These are phyloP conservation scores for Bombyx huttoni DNA, from an alignment of 2,888 invertebrate genomes.

Conservation along the genomic window DNA sequence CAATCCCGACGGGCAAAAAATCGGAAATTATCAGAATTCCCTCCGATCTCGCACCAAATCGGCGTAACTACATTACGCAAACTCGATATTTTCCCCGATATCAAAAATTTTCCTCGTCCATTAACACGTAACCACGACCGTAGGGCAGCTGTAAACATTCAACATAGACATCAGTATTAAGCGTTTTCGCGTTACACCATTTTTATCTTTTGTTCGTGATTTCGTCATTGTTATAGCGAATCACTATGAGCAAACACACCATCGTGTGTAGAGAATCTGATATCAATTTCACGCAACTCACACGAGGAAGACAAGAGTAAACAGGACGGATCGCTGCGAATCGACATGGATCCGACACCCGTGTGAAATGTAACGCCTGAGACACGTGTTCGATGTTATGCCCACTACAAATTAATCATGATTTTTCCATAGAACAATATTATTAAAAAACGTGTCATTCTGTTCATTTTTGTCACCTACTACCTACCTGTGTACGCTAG, in stretches of 20 bases:
- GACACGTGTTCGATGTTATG: slow-evolving; percentile 1
- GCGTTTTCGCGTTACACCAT: slow-evolving; percentile 4
- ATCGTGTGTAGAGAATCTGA: slow-evolving; percentile 30
- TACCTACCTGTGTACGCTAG: too few species aligned
- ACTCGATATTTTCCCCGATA: background rate
- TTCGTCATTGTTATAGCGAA: slow-evolving; percentile 27
- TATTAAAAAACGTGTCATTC: background rate
- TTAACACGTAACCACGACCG: background rate
- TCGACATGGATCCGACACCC: slow-evolving; percentile 6
- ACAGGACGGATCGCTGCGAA: slow-evolving; percentile 18
- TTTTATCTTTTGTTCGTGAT: slow-evolving; percentile 6
- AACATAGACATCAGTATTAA: background rate
- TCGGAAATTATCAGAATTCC: background rate
- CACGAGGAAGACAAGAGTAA: slow-evolving; percentile 32
- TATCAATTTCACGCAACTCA: slow-evolving; percentile 61
- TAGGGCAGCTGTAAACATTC: background rate
- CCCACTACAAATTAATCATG: slow-evolving; percentile 10
- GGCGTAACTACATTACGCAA: background rate
- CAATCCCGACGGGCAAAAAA: background rate
- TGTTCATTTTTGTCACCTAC: too few species aligned
- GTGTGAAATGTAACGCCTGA: slow-evolving; percentile 7
- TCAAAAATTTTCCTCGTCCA: background rate
- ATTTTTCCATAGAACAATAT: background rate
- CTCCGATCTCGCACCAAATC: background rate
- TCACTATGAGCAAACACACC: slow-evolving; percentile 37